Percentiles rank a stretch among this genome's conserved stretches.
These are phyloP conservation scores for Onychomys torridus DNA, from an alignment of 2,797 vertebrate genomes.

Conservation along the genomic window DNA sequence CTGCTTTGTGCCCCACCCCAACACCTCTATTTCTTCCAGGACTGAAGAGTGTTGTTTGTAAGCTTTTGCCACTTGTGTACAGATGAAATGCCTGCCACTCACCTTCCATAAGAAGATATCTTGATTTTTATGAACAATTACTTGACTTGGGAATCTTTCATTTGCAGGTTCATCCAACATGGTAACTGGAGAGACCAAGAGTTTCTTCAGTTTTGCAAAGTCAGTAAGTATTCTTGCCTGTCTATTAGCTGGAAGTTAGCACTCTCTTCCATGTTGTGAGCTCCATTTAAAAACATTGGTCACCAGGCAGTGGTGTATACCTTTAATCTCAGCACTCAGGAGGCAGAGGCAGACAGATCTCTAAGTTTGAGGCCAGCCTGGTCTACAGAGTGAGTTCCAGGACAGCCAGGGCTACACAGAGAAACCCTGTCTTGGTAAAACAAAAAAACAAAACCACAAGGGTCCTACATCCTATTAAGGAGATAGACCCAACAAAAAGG, in stretches of 20 bases:
- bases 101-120: neutral
- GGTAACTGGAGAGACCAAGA: conserved; percentile 99
- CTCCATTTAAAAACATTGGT: neutral
- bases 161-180: conserved; percentile 98
- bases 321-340: neutral
- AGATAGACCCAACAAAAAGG: neutral
- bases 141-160: conserved; percentile 66
- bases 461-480: neutral
- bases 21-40: neutral
- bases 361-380: neutral
- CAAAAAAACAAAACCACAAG: neutral
- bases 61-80: neutral
- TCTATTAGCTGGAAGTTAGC: fast-evolving
- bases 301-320: neutral
- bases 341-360: neutral
- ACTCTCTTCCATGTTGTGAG: neutral
- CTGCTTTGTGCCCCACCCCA: too few species aligned
- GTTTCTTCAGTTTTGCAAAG: conserved; percentile 99
- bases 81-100: neutral
- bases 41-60: conserved; percentile 25
- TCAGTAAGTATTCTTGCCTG: conserved; percentile 91
- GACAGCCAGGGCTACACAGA: neutral
- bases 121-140: neutral
- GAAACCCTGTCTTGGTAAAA: neutral
- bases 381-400: neutral